Percentiles rank a stretch among this genome's conserved stretches.
Conservation (phyloP, 2,797 vertebrate species). For the Danio aesculapii region DNA sequence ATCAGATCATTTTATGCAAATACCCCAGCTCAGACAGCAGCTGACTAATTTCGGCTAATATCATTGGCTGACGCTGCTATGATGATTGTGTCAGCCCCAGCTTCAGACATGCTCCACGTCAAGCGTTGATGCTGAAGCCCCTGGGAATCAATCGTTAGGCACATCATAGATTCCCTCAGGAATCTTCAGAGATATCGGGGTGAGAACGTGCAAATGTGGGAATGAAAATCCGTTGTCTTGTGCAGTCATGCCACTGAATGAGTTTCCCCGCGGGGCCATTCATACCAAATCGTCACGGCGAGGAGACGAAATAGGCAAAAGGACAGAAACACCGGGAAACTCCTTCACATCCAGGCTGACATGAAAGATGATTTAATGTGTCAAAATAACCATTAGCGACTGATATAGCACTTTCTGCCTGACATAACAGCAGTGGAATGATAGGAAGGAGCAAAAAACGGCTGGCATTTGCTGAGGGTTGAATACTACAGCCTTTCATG, state of each 20-base stretch:
- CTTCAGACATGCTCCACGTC: too few species aligned
- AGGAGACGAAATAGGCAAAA: slow-evolving; percentile 26
- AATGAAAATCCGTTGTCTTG: slow-evolving; percentile 39
- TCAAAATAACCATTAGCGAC: slow-evolving; percentile 45
- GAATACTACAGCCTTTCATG: slow-evolving; percentile 20
- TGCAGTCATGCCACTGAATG: slow-evolving; percentile 31
- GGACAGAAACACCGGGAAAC: slow-evolving; percentile 15
- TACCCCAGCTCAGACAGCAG: too few species aligned
- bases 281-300: slow-evolving; percentile 11
- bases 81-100: too few species aligned
- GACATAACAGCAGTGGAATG: slow-evolving; percentile 1
- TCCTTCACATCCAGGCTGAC: slow-evolving; percentile 35
- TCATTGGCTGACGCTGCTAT: too few species aligned
- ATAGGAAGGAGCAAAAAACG: slow-evolving; percentile 5
- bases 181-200: slow-evolving; percentile 19
- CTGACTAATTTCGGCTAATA: too few species aligned
- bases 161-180: background rate
- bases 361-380: slow-evolving; percentile 47
- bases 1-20: too few species aligned
- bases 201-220: slow-evolving; percentile 43
- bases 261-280: slow-evolving; percentile 31
- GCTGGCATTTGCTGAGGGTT: slow-evolving; percentile 14
- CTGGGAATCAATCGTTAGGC: too few species aligned
- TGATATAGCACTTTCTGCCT: slow-evolving; percentile 35
- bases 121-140: too few species aligned